phyloP scores from a whole-genome alignment of 92 coral and sea anemone species.

The Epizoanthus scotinus region DNA sequence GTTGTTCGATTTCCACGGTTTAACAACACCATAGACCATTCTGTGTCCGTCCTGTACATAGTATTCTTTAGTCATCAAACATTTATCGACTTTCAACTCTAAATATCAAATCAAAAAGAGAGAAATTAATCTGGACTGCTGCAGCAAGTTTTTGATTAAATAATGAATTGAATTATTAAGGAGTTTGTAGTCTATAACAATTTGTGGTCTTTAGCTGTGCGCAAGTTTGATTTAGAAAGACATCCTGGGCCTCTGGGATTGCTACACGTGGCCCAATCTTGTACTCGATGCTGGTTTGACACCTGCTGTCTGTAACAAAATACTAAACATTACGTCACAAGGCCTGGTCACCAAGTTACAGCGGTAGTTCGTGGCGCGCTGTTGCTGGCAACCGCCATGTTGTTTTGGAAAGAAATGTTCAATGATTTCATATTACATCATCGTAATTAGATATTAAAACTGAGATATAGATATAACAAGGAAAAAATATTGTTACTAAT shows the following conservation, averaged over 20 bases:
- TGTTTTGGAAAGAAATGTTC: constrained; percentile 1
- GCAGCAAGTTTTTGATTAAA: no score
- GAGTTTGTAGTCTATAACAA: background rate
- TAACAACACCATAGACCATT: no score
- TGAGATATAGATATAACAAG: background rate
- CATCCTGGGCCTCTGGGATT: no score
- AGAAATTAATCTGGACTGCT: no score
- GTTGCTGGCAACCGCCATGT: background rate
- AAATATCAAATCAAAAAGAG: no score
- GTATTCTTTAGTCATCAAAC: no score
- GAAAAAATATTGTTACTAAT: background rate
- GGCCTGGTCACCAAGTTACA: constrained; percentile 6
- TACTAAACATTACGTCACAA: constrained; percentile 16
- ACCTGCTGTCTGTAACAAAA: constrained; percentile 1
- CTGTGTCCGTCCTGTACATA: no score
- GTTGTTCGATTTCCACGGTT: no score
- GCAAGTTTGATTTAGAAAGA: no score
- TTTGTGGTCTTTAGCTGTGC: background rate
- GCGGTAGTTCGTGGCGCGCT: background rate
- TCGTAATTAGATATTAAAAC: background rate
- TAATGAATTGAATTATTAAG: no score
- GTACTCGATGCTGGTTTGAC: background rate
- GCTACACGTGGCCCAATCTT: constrained; percentile 5
- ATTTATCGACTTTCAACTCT: no score
- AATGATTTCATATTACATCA: constrained; percentile 31